Conservation (phyloP, 2,113 vertebrate species). For the Jacana jacana region DNA sequence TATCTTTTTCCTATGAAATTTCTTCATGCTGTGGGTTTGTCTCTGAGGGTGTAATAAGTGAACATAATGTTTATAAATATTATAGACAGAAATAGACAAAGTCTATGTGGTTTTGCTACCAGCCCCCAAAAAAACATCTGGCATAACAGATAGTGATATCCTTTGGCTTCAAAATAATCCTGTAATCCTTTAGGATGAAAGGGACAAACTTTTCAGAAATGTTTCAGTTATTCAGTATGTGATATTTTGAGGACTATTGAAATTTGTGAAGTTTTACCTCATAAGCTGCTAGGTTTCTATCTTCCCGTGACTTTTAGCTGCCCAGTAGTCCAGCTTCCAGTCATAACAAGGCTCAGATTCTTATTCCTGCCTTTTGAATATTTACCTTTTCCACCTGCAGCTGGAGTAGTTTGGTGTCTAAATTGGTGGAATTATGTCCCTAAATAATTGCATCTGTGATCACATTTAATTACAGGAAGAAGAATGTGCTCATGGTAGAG, state of each 20-base stretch:
- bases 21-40: background rate
- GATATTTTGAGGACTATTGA: background rate
- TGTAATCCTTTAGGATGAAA: background rate
- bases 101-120: background rate
- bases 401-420: background rate
- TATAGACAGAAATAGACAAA: background rate
- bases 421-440: conserved; percentile 34
- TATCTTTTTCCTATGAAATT: background rate
- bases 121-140: background rate
- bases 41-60: background rate
- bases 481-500: background rate
- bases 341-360: background rate
- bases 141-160: background rate
- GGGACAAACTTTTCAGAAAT: background rate
- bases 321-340: background rate
- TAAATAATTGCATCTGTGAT: conserved; percentile 42
- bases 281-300: background rate
- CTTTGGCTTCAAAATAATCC: background rate
- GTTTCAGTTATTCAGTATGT: background rate
- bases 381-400: conserved; percentile 11
- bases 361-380: background rate
- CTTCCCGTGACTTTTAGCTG: background rate
- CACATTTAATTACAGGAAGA: conserved; percentile 46
- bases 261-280: background rate
- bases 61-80: background rate